phyloP scores from a whole-genome alignment of 2,113 vertebrate species.

The Himantopus leucocephalus region DNA sequence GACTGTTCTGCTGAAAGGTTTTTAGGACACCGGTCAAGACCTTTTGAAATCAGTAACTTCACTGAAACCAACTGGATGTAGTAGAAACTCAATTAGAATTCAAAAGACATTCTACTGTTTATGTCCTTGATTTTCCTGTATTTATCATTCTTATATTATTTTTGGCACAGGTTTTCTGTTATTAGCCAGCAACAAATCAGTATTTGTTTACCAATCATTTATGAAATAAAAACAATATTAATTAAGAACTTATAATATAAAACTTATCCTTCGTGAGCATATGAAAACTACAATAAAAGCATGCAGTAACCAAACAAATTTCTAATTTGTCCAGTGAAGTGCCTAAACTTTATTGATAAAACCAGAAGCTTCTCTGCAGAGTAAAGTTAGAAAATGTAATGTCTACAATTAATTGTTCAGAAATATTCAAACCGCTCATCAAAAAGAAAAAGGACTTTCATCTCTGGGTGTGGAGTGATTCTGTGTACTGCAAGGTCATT shows the following conservation, averaged over 20 bases:
- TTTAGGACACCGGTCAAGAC: background rate
- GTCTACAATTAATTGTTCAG: background rate
- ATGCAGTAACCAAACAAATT: background rate
- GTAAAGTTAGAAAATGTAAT: background rate
- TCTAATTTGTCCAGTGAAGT: background rate
- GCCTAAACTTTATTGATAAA: background rate
- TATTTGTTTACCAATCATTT: background rate
- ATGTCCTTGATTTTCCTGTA: background rate
- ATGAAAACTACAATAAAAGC: background rate
- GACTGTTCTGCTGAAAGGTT: background rate
- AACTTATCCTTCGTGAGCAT: background rate
- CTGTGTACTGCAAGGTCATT: background rate
- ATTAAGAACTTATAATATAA: background rate
- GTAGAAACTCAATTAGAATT: background rate
- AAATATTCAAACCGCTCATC: background rate
- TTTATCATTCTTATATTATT: background rate
- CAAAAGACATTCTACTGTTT: background rate
- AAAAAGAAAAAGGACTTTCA: background rate
- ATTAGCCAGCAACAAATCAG: background rate
- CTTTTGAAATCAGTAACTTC: background rate
- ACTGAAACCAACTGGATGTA: background rate
- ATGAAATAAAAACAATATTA: background rate
- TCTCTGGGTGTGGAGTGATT: background rate
- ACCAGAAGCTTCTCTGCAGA: background rate
- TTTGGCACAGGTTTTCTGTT: background rate